These are phyloP conservation scores for Plagodis dolabraria DNA, from an alignment of 2,888 invertebrate species.

Conservation along the genomic window DNA sequence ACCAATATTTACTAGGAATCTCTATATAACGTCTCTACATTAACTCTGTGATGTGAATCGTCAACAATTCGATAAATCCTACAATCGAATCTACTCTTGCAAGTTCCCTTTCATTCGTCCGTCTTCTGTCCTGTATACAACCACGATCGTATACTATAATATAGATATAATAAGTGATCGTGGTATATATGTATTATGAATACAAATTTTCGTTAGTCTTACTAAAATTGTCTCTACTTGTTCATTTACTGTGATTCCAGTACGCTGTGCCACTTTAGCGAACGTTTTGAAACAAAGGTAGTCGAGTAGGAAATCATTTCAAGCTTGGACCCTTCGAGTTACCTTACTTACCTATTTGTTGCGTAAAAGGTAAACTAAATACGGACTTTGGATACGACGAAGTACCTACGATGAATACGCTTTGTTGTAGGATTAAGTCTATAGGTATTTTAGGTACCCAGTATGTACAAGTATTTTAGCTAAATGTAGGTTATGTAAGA, in stretches of 20 bases:
- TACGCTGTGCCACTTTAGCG: conserved; percentile 31
- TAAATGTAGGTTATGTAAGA: conserved; percentile 9
- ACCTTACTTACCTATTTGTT: conserved; percentile 22
- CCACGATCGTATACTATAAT: too few species aligned
- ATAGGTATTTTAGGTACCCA: neutral
- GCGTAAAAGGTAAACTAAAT: conserved; percentile 25
- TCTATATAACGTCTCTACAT: too few species aligned
- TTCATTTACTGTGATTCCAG: conserved; percentile 3
- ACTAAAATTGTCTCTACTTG: too few species aligned
- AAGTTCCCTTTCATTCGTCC: too few species aligned
- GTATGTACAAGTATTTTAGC: neutral
- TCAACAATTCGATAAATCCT: too few species aligned
- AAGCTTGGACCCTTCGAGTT: conserved; percentile 28
- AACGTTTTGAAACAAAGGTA: conserved; percentile 45
- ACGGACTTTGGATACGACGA: conserved; percentile 16
- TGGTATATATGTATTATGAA: too few species aligned
- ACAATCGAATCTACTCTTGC: too few species aligned
- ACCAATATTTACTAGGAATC: too few species aligned
- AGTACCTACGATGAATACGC: neutral
- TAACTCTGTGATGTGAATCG: too few species aligned
- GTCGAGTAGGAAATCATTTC: conserved; percentile 46
- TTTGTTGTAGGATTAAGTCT: conserved; percentile 14
- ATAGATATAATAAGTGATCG: too few species aligned
- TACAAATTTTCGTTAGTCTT: too few species aligned
- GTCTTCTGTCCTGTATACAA: too few species aligned